A percentile compares a stretch with the other conserved stretches of the same genome.
phyloP scores from a whole-genome alignment of 2,888 invertebrate species.

The Heliconius cydno region DNA sequence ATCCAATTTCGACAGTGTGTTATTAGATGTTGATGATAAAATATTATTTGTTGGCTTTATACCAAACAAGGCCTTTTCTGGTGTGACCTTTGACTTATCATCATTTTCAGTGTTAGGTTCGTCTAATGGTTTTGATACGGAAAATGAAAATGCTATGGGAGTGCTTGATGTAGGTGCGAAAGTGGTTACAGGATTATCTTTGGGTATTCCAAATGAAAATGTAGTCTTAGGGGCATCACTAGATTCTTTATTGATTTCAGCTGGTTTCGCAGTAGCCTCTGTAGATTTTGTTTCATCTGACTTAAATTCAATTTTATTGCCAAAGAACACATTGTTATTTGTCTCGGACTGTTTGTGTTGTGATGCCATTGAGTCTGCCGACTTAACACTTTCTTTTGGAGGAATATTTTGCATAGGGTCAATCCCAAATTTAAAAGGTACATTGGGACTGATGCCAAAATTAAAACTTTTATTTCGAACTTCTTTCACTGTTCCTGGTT shows the following conservation, averaged over 20 bases:
- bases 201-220: conserved; percentile 67
- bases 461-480: conserved; percentile 59
- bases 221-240: conserved; percentile 53
- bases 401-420: conserved; percentile 56
- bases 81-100: not conserved
- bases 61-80: not conserved
- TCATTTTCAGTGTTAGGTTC: not conserved
- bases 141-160: conserved; percentile 5
- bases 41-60: conserved; percentile 10
- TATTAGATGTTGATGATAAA: not conserved
- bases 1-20: conserved; percentile 23
- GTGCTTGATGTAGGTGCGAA: not conserved
- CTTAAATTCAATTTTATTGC: conserved; percentile 48
- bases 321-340: conserved; percentile 65
- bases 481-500: conserved; percentile 51
- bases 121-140: not conserved
- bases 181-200: conserved; percentile 41
- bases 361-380: not conserved
- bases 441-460: conserved; percentile 61
- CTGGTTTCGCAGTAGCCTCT: conserved; percentile 43
- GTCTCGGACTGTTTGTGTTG: conserved; percentile 61
- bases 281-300: not conserved
- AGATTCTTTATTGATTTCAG: conserved; percentile 46
- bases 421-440: conserved; percentile 64
- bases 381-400: conserved; percentile 8